Evolutionary conservation across 2,797 vertebrate species (phyloP), one percentile per base, ranked within the genome.

Genomic region (Zenarchopterus dispar): DNA sequence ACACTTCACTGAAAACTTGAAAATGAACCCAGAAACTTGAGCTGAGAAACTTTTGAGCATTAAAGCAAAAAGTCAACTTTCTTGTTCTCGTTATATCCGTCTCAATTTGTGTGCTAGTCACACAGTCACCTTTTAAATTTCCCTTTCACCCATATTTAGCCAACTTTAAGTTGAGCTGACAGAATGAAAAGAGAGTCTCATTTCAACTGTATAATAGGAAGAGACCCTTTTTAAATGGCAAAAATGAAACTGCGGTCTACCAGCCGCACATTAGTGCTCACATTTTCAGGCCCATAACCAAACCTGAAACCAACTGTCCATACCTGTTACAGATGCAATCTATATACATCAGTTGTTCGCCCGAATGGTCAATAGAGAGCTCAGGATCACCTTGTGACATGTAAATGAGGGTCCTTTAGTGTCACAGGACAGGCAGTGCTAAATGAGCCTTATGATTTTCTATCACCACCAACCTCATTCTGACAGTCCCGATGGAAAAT

Each of bases 351-450:
- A 78, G 61, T 55, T 69, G 73, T 75, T 83, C 43, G 62, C 54
- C 44, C 8, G 24, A 58, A 50, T 71, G 77, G 67, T 92, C 81
- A 86, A 85, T 84, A 70, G 73, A 50, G 74, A 85, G 67, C 43
- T 85, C 56, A 71, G 84, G 77, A 90, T 94, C 89, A 92, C 89
- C 88, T 91, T 90, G 88, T 75, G 86, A 90, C 78, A 82, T 91
- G 86, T 57, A 91, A 91, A 93, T 89, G 63, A 89, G 67, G 73
- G 49, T 65, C 81, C 45, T 77, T 85, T 59, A 13, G 62, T 75
- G 69, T 49, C 77, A 74, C 49, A 57, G 69, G 56, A 86, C 78
- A 47, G 47, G 69, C 68, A 55, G 17, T 13, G 62, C 64, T 47
- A 71, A 82, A 74, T 80, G 63, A 88, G 81, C 76, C 69, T 70